Conservation (phyloP, 2,113 vertebrate genomes). For the Penelope pileata region DNA sequence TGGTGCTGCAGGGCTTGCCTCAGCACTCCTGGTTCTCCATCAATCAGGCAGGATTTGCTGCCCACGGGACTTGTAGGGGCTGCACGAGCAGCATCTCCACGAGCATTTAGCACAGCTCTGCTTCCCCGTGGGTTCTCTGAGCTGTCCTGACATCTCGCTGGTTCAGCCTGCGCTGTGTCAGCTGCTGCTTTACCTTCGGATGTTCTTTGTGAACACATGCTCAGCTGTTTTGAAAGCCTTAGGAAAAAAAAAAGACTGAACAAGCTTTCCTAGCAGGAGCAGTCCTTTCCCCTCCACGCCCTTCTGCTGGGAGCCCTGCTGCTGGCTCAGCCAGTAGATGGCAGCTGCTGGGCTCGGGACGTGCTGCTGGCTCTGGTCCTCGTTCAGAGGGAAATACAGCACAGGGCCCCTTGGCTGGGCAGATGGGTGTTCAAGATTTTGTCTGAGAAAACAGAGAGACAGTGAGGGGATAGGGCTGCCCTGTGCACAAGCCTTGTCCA, state of each 20-base stretch:
- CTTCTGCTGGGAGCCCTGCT: neutral
- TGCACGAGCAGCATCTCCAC: fast-evolving
- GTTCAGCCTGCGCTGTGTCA: neutral
- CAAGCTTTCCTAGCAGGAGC: neutral
- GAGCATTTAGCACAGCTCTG: fast-evolving
- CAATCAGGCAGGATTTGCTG: neutral
- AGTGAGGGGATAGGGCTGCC: neutral
- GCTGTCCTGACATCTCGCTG: neutral
- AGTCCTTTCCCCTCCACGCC: neutral
- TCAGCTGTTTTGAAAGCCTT: neutral
- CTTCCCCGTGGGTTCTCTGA: fast-evolving
- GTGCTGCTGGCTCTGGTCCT: neutral
- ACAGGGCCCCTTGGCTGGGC: neutral
- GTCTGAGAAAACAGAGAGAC: neutral
- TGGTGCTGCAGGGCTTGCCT: neutral
- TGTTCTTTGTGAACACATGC: neutral
- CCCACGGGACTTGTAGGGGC: neutral
- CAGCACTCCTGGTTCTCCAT: no score
- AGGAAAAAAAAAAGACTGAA: neutral
- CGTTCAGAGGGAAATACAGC: neutral
- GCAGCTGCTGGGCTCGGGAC: neutral
- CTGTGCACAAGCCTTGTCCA: neutral
- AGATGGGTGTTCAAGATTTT: neutral
- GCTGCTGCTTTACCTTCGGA: neutral
- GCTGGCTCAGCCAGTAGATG: neutral